phyloP scores from a whole-genome alignment of 2,888 invertebrate genomes.

The Schrankia costaestrigalis region DNA sequence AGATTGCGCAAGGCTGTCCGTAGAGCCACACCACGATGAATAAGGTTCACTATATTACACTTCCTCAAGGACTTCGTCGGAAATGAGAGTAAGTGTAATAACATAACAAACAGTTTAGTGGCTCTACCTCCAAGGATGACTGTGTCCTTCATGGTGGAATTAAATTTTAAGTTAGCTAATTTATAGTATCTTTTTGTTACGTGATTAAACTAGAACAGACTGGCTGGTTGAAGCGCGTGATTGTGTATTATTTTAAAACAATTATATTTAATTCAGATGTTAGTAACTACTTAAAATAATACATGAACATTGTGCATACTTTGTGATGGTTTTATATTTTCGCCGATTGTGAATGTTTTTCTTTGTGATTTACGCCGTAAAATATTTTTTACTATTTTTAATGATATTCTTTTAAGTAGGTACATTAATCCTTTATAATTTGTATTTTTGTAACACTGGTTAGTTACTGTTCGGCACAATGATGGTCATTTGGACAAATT shows the following conservation, averaged over 20 bases:
- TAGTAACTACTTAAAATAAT: too few relatives aligned
- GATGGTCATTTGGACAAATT: slow-evolving; percentile 2
- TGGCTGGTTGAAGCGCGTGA: slow-evolving; percentile 11
- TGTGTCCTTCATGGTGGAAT: slow-evolving; percentile 18
- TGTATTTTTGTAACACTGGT: slow-evolving; percentile 17
- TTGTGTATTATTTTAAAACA: slow-evolving; percentile 29
- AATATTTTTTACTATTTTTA: slow-evolving; percentile 12
- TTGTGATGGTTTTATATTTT: slow-evolving; percentile 9
- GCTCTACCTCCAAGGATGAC: slow-evolving; percentile 14
- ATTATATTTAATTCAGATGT: too few relatives aligned
- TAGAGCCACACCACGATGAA: slow-evolving; percentile 57
- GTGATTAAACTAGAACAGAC: slow-evolving; percentile 10
- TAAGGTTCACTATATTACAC: not conserved
- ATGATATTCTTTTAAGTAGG: slow-evolving; percentile 13
- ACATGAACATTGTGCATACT: not conserved
- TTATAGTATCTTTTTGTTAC: slow-evolving; percentile 10
- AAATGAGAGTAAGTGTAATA: slow-evolving; percentile 21
- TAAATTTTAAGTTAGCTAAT: slow-evolving; percentile 27
- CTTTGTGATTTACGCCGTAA: slow-evolving; percentile 15
- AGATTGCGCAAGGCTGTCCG: slow-evolving; percentile 61
- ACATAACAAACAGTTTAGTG: slow-evolving; percentile 8
- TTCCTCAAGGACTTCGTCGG: not conserved
- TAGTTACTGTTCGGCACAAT: too few relatives aligned
- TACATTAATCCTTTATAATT: slow-evolving; percentile 14
- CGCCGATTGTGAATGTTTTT: slow-evolving; percentile 7